phyloP scores from a whole-genome alignment of 2,797 vertebrate species.

The Xenopus petersii region DNA sequence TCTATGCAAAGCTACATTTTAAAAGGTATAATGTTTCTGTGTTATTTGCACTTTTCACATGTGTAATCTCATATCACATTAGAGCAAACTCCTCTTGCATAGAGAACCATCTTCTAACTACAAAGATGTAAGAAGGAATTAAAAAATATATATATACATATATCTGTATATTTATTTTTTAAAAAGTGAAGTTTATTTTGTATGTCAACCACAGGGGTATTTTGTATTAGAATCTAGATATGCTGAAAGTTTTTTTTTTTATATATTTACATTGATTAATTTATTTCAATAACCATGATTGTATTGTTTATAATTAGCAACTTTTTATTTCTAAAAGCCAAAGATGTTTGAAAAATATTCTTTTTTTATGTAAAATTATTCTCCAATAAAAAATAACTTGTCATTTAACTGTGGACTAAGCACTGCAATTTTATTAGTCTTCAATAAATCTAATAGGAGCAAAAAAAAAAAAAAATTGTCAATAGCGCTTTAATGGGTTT shows the following conservation, averaged over 20 bases:
- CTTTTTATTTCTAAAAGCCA: conserved; percentile 20
- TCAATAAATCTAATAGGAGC: neutral
- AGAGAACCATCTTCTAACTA: neutral
- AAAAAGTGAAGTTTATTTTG: neutral
- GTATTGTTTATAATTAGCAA: neutral
- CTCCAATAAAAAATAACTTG: neutral
- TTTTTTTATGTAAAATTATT: neutral
- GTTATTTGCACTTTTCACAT: too few species aligned
- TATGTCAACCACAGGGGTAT: neutral
- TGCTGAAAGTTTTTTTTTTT: neutral
- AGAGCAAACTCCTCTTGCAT: too few species aligned
- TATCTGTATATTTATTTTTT: too few species aligned
- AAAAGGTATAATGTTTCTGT: too few species aligned
- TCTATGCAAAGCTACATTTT: too few species aligned
- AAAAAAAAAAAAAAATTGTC: neutral
- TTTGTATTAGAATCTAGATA: neutral
- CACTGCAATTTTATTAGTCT: too few species aligned
- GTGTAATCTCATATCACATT: too few species aligned
- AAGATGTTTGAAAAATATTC: conserved; percentile 13
- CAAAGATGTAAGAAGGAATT: neutral
- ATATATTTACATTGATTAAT: neutral
- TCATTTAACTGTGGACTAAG: too few species aligned
- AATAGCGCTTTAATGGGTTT: too few species aligned
- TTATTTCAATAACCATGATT: conserved; percentile 10
- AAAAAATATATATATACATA: too few species aligned